Base-by-base conservation (phyloP, 2,797 vertebrate genomes). In the Euthynnus affinis region DNA sequence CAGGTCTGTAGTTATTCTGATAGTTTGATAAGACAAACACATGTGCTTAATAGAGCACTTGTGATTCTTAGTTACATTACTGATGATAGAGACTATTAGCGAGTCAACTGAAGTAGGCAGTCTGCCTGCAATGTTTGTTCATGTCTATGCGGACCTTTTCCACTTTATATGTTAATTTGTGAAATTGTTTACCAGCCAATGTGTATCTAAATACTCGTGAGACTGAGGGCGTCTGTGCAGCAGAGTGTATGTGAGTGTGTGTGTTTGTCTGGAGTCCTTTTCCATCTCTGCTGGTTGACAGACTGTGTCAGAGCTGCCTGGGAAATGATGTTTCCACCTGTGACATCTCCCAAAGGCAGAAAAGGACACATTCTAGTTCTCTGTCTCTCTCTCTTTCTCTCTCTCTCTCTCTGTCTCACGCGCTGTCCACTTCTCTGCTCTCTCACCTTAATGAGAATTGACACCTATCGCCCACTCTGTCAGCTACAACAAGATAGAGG, bases 101-200 rank as follows among this genome's bases (percentile, higher is more conserved):
- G 44, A 92, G 87, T 90, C 87, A 71, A 74, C 70, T 66, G 42
- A 89, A 89, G 88, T 87, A 85, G 82, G 74, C 80, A 70, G 71
- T 27, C 65, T 69, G 79, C 52, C 80, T 65, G 86, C 76, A 80
- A 58, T 86, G 88, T 91, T 92, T 91, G 90, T 84, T 90, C 71
- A 8, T 63, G 88, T 86, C 91, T 83, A 74, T 64, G 81, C 46
- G 86, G 90, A 90, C 91, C 86, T 84, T 93, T 93, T 92, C 90
- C 92, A 92, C 92, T 94, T 93, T 93, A 93, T 94, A 94, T 94
- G 93, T 91, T 93, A 94, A 94, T 93, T 90, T 91, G 88, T 68
- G 76, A 90, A 89, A 92, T 90, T 93, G 93, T 93, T 93, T 94
- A 93, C 92, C 85, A 85, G 87, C 87, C 89, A 84, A 48, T 92